These are phyloP conservation scores for Urocolius indicus DNA, from an alignment of 2,113 vertebrate species.

Conservation along the genomic window DNA sequence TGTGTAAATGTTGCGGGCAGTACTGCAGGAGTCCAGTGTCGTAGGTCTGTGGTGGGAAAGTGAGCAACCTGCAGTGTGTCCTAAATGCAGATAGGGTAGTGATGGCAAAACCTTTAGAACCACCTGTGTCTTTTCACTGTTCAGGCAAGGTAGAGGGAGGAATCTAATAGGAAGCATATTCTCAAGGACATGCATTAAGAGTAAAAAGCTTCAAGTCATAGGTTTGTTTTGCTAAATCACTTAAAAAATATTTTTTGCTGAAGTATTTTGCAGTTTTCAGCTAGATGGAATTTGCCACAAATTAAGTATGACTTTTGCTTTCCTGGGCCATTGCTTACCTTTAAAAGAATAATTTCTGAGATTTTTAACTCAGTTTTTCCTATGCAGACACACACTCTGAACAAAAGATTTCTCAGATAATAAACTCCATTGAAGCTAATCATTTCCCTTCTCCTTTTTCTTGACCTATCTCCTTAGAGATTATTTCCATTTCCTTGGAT, in stretches of 20 bases:
- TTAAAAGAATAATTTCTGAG: not conserved
- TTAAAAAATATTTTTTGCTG: not conserved
- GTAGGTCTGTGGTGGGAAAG: not conserved
- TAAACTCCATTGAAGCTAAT: not conserved
- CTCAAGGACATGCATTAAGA: not conserved
- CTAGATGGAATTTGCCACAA: not conserved
- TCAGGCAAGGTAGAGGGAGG: not conserved
- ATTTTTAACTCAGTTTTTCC: not conserved
- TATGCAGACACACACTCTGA: not conserved
- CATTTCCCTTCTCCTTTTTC: not conserved
- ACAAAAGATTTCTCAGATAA: slow-evolving; percentile 9
- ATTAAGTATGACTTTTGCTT: not conserved
- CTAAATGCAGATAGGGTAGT: not conserved
- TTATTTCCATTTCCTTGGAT: slow-evolving; percentile 51
- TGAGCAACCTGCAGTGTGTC: not conserved
- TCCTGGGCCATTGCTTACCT: not conserved
- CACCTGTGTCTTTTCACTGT: not conserved
- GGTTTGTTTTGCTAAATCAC: not conserved
- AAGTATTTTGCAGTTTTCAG: not conserved
- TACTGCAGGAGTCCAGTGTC: not conserved
- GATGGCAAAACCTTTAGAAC: not conserved
- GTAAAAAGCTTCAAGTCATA: not conserved
- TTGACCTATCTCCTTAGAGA: not conserved
- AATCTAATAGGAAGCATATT: not conserved
- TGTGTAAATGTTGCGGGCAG: not conserved